Percentiles rank a stretch among this genome's conserved stretches.
Evolutionary conservation across 1,140 invertebrate genomes (phyloP).

Genomic region (Bombus difficillimus): DNA sequence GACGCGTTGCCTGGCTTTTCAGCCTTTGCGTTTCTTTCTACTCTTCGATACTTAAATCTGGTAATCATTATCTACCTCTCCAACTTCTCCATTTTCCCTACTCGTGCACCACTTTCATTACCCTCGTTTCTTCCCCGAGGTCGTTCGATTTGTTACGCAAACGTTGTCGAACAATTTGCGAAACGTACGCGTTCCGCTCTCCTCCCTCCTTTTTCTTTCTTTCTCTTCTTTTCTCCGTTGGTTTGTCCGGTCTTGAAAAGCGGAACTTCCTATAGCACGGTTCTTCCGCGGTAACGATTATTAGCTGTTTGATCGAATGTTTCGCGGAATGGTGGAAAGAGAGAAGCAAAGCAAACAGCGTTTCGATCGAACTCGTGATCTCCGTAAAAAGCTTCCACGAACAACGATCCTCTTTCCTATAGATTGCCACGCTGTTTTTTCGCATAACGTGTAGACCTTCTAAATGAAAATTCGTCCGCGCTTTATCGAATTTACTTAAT

Average conservation of each 20-base stretch:
- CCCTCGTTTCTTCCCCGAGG: neutral
- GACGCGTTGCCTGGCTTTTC: neutral
- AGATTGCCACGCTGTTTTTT: too few relatives aligned
- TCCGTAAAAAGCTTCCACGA: too few relatives aligned
- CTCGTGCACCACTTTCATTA: conserved; percentile 15
- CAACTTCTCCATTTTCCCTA: conserved; percentile 5
- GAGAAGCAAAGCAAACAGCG: neutral
- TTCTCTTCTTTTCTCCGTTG: neutral
- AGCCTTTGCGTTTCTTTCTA: conserved; percentile 1
- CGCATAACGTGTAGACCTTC: too few relatives aligned
- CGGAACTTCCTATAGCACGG: neutral
- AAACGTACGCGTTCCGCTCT: neutral
- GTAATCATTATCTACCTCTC: conserved; percentile 28
- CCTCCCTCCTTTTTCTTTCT: neutral
- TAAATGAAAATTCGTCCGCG: too few relatives aligned
- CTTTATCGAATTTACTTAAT: too few relatives aligned
- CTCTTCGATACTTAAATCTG: conserved; percentile 9
- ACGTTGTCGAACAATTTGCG: neutral
- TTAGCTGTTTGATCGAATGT: neutral
- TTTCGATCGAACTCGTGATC: too few relatives aligned
- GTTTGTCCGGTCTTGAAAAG: neutral
- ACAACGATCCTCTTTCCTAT: too few relatives aligned
- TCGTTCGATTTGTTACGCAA: neutral
- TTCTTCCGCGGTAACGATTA: neutral
- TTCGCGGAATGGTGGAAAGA: neutral